Evolutionary conservation across 2,797 vertebrate genomes (phyloP).

Genomic region (Syngnathus acus): DNA sequence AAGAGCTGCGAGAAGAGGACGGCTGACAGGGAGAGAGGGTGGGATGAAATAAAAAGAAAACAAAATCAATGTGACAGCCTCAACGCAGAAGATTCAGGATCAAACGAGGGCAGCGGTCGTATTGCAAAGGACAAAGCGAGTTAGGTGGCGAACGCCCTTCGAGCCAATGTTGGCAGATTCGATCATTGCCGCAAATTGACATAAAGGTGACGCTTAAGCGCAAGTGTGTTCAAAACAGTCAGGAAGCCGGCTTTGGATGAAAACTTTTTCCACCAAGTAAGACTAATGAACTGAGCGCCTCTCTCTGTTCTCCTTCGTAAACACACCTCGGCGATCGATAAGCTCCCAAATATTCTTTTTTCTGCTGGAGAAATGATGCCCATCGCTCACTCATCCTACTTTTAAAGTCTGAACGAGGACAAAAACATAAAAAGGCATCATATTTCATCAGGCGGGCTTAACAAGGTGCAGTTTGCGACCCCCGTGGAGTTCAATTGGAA

Average conservation of each 20-base stretch:
- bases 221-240: neutral
- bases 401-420: neutral
- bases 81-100: neutral
- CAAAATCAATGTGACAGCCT: neutral
- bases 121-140: neutral
- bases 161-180: no score
- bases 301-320: neutral
- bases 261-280: neutral
- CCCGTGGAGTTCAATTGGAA: neutral
- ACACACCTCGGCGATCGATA: neutral
- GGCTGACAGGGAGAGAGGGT: neutral
- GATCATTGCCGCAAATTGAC: no score
- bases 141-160: neutral
- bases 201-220: neutral
- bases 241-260: no score
- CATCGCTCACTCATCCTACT: neutral
- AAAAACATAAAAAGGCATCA: neutral
- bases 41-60: neutral
- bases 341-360: neutral
- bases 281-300: neutral
- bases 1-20: neutral
- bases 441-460: neutral
- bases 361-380: neutral
- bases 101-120: neutral
- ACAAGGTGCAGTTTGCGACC: conserved; percentile 1